Percentiles rank a stretch among this genome's conserved stretches.
Conservation (phyloP, 1,140 invertebrate genomes). For the Nephotettix cincticeps region DNA sequence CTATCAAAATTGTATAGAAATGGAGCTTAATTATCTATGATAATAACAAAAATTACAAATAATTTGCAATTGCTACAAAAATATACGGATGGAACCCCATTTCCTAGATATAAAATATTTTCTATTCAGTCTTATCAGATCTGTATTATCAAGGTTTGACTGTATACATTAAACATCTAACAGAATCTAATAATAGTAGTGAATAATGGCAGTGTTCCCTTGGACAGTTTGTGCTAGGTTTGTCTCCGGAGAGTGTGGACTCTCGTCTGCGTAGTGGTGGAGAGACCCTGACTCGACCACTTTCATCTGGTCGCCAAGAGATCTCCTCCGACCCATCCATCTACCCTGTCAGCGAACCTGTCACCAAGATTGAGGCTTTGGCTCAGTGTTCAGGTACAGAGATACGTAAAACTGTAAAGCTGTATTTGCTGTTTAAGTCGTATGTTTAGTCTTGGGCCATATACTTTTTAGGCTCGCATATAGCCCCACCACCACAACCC, state of each 20-base stretch:
- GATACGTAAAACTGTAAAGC: too few relatives aligned
- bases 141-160: neutral
- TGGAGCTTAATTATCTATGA: too few relatives aligned
- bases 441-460: too few relatives aligned
- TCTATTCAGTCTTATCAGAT: neutral
- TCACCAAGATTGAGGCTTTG: constrained; percentile 73
- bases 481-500: too few relatives aligned
- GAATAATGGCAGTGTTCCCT: too few relatives aligned
- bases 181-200: too few relatives aligned
- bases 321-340: constrained; percentile 69
- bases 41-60: too few relatives aligned
- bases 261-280: constrained; percentile 31
- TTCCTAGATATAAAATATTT: neutral
- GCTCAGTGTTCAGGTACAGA: constrained; percentile 67
- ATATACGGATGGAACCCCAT: too few relatives aligned
- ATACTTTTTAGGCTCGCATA: too few relatives aligned
- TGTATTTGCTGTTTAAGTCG: too few relatives aligned
- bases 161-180: neutral
- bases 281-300: constrained; percentile 49
- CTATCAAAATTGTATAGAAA: too few relatives aligned
- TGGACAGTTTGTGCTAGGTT: constrained; percentile 31
- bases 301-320: constrained; percentile 70
- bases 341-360: constrained; percentile 75
- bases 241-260: constrained; percentile 19
- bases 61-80: too few relatives aligned